phyloP scores from a whole-genome alignment of 2,113 vertebrate species.

The Bungarus multicinctus region DNA sequence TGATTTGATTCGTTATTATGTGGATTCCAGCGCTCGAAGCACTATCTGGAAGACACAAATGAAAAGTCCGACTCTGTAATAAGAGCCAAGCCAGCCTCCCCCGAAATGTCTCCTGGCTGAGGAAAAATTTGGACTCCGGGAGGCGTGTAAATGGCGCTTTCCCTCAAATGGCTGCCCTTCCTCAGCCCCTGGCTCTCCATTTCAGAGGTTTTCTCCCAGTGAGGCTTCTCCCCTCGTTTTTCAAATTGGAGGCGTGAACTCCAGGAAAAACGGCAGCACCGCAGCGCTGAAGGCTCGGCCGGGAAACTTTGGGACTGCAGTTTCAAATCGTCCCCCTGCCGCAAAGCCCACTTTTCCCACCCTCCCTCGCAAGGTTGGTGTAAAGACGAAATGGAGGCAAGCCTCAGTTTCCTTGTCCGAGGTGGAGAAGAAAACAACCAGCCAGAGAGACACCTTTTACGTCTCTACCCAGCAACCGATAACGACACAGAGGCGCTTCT shows the following conservation, averaged over 20 bases:
- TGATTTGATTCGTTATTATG: neutral
- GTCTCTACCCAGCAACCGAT: neutral
- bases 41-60: neutral
- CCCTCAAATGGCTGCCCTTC: neutral
- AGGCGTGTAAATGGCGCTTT: neutral
- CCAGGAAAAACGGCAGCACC: neutral
- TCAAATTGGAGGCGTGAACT: neutral
- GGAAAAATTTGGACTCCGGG: neutral
- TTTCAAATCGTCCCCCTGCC: neutral
- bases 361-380: neutral
- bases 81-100: neutral
- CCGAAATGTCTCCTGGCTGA: neutral
- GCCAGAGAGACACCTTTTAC: neutral
- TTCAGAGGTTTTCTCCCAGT: neutral
- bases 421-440: fast-evolving
- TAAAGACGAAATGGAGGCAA: neutral
- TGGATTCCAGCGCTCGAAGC: neutral
- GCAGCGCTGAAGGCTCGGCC: neutral
- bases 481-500: neutral
- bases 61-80: neutral
- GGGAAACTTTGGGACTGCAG: neutral
- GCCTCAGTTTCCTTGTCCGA: neutral
- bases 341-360: neutral
- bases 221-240: neutral
- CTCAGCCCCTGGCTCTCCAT: neutral